phyloP scores from a whole-genome alignment of 2,797 vertebrate species.

The Centroberyx gerrardi region DNA sequence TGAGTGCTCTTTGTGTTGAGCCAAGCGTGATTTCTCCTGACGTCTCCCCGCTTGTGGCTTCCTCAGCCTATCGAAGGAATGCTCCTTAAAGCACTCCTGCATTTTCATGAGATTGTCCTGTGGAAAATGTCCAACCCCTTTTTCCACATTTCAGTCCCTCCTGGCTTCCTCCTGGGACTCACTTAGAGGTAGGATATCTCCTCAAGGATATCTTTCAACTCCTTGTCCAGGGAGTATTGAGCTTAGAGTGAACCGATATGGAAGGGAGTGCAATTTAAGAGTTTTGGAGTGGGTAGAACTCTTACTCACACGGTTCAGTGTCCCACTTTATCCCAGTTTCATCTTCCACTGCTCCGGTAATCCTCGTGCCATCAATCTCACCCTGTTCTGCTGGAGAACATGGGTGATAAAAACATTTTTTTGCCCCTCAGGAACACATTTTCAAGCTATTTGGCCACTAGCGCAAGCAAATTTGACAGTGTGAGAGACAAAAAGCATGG shows the following conservation, averaged over 20 bases:
- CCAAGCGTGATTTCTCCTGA: constrained; percentile 77
- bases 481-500: constrained; percentile 62
- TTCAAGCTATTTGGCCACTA: constrained; percentile 48
- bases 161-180: constrained; percentile 62
- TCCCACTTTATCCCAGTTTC: constrained; percentile 56
- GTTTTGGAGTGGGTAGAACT: constrained; percentile 46
- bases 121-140: constrained; percentile 73
- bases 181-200: constrained; percentile 63
- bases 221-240: constrained; percentile 49
- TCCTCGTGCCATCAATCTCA: constrained; percentile 50
- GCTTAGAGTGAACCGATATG: constrained; percentile 47
- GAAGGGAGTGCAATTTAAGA: constrained; percentile 47
- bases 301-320: constrained; percentile 42
- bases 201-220: constrained; percentile 69
- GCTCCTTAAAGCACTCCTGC: constrained; percentile 70
- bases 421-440: constrained; percentile 42
- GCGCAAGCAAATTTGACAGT: constrained; percentile 45
- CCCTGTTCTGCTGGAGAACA: constrained; percentile 30
- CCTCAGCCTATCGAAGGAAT: constrained; percentile 66
- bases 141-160: constrained; percentile 69
- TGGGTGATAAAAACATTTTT: constrained; percentile 46
- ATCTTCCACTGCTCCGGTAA: constrained; percentile 52
- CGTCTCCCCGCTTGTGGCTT: constrained; percentile 66
- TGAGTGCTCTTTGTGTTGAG: constrained; percentile 80
- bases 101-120: constrained; percentile 74